These are phyloP conservation scores for Periphyllus acericola DNA, from an alignment of 2,888 invertebrate genomes.

Conservation along the genomic window DNA sequence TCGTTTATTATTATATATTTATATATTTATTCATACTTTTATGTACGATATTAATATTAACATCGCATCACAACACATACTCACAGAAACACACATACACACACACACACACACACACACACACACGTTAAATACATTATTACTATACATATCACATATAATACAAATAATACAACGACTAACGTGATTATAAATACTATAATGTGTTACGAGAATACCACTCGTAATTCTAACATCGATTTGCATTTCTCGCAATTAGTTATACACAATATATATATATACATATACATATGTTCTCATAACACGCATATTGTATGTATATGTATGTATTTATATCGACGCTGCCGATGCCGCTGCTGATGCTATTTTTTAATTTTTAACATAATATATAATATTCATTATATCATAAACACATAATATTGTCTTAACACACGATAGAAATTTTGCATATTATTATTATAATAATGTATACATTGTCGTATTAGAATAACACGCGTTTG, in stretches of 20 bases:
- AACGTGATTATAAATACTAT: neutral
- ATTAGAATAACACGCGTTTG: neutral
- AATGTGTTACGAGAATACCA: neutral
- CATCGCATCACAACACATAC: neutral
- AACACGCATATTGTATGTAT: neutral
- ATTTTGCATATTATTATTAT: neutral
- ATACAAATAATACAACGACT: neutral
- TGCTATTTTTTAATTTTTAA: neutral
- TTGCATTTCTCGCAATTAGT: neutral
- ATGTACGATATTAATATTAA: neutral
- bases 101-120: neutral
- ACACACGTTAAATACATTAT: neutral
- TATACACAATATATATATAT: neutral
- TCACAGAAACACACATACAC: neutral
- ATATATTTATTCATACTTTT: neutral
- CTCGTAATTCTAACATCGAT: neutral
- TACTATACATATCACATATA: neutral
- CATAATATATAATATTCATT: neutral
- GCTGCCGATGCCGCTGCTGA: slow-evolving; percentile 52
- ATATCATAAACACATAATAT: neutral
- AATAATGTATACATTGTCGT: neutral
- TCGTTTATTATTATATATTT: neutral
- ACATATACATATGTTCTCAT: neutral
- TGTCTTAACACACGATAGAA: neutral
- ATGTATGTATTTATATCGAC: neutral